Evolutionary conservation across 2,888 invertebrate species (phyloP).

Genomic region (Tortrix viridana): DNA sequence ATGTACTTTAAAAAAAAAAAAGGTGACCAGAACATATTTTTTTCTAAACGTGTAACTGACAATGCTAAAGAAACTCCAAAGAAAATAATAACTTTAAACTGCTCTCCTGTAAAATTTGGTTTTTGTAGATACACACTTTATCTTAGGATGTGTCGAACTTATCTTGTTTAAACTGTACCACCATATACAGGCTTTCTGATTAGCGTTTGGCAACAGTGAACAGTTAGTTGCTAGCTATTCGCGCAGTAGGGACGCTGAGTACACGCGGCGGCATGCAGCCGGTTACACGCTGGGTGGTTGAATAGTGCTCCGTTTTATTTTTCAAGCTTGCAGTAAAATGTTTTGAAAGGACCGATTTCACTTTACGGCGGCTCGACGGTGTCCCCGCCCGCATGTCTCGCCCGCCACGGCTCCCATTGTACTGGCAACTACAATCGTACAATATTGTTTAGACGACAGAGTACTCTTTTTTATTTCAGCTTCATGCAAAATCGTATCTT

Average conservation of each 20-base stretch:
- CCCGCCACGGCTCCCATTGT: conserved; percentile 67
- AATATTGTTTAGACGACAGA: conserved; percentile 77
- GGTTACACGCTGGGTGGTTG: conserved; percentile 61
- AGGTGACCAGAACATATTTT: too few relatives aligned
- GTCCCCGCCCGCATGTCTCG: conserved; percentile 67
- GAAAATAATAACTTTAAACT: too few relatives aligned
- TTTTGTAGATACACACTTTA: too few relatives aligned
- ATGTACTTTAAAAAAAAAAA: too few relatives aligned
- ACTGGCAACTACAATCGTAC: conserved; percentile 77
- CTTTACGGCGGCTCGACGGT: conserved; percentile 62
- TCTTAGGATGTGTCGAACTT: too few relatives aligned
- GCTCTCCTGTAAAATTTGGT: too few relatives aligned
- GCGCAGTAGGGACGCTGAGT: conserved; percentile 19
- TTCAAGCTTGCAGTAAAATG: conserved; percentile 75
- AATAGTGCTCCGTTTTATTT: conserved; percentile 75
- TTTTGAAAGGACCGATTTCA: conserved; percentile 83
- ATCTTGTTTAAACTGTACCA: too few relatives aligned
- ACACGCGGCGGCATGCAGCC: conserved; percentile 38
- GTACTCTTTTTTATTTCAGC: conserved; percentile 74
- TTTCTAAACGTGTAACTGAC: too few relatives aligned
- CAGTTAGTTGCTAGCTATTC: neutral
- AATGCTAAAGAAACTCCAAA: too few relatives aligned
- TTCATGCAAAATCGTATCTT: conserved; percentile 74
- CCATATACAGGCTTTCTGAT: neutral
- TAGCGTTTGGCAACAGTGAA: conserved; percentile 1